Base-by-base conservation (phyloP, 2,888 invertebrate genomes). In the Eulithis testata region DNA sequence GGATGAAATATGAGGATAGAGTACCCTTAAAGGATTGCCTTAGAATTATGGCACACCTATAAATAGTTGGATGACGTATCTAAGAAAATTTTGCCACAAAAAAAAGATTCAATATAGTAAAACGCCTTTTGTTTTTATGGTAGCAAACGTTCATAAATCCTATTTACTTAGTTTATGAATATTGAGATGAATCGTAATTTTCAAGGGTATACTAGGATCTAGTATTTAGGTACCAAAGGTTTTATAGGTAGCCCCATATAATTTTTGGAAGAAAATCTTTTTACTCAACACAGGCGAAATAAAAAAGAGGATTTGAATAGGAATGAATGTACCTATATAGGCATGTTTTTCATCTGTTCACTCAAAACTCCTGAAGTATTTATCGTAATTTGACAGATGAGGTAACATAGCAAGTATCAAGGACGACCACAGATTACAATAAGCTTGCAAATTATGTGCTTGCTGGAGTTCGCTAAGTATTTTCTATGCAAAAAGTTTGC, bases 1-100 rank as follows among this genome's bases (percentile, higher is more conserved):
- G 64, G 72, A 76, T 77, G 76, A 79, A 74, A 78, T 74, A 78
- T 69, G 70, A 65, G 65, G 68, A 61, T 65, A 55, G 68, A 56
- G 11, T 49, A 49, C 21, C 70, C 71, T 70, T 68, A 72, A 73
- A 71, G 70, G 72, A 68, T 75, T 73, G 68, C 58, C 66, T 14
- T 59, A 66, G 52, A 70, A 59, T 74, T 76, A 73, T 71, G 69
- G 70, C 68, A 69, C 61, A 53, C 58, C 67, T 65, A 64, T 70
- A 69, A 73, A 69, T 76, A 71, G 58, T 74, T 47, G 73, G 68
- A 74, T 74, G 74, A 71, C 70, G 71, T 63, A 61, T 65, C 51
- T 51, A 69, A 64, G 54, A 59, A 67, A 65, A 58, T 36, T 58
- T 51, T 60, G 21, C 45, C 49, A 65, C 63, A 62, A 62, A 63